Evolutionary conservation across 2,797 vertebrate genomes (phyloP).

Genomic region (Phoeniculus purpureus): DNA sequence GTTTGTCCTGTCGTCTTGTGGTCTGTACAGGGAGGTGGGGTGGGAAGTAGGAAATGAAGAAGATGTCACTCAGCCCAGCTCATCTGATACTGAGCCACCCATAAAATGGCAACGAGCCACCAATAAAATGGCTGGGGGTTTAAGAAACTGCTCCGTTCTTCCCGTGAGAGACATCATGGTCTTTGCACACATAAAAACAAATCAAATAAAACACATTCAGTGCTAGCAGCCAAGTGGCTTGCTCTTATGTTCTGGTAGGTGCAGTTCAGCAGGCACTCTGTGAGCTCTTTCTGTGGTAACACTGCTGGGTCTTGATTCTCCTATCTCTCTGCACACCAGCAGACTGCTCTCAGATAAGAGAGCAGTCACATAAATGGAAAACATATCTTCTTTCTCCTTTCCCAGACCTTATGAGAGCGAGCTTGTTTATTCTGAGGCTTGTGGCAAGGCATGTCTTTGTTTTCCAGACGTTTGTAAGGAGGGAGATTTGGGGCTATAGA

Average conservation of each 20-base stretch:
- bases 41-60: not conserved
- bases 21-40: not conserved
- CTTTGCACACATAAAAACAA: not conserved
- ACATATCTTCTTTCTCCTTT: not conserved
- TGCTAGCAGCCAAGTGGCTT: not conserved
- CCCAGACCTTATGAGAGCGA: not conserved
- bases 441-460: not conserved
- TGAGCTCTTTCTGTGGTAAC: not conserved
- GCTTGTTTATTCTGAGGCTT: not conserved
- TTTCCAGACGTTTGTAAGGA: not conserved
- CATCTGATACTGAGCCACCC: not conserved
- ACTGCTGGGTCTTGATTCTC: not conserved
- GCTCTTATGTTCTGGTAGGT: not conserved
- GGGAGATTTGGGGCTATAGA: rapidly evolving
- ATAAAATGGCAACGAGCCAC: not conserved
- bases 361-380: not conserved
- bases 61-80: not conserved
- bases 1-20: not conserved
- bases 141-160: not conserved
- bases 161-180: not conserved
- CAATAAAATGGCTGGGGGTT: not conserved
- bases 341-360: not conserved
- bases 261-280: not conserved
- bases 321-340: not conserved
- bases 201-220: not conserved